These are phyloP conservation scores for Agapornis canus DNA, from an alignment of 2,797 vertebrate species.

Conservation along the genomic window DNA sequence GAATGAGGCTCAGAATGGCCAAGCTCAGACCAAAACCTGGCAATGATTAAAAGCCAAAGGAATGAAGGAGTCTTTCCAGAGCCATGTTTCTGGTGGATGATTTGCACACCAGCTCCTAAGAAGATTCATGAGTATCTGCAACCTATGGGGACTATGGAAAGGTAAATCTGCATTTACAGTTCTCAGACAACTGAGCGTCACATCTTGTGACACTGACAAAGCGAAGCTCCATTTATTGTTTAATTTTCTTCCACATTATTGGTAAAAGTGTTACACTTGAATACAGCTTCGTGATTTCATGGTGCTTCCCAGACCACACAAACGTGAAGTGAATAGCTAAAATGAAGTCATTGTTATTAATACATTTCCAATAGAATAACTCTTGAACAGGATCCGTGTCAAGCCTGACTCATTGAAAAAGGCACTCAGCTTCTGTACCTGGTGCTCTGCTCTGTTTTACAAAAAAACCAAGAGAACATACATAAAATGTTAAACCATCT, in stretches of 20 bases:
- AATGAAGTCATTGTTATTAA: neutral
- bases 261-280: neutral
- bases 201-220: neutral
- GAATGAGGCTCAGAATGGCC: neutral
- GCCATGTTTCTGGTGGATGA: neutral
- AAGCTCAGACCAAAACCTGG: neutral
- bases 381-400: neutral
- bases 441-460: neutral
- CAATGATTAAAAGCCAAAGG: neutral
- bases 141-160: neutral
- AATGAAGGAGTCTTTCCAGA: neutral
- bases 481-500: neutral
- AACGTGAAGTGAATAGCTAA: neutral
- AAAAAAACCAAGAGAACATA: neutral
- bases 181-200: neutral
- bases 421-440: neutral
- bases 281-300: neutral
- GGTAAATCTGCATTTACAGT: neutral
- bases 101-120: neutral
- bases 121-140: neutral
- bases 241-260: neutral
- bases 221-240: neutral
- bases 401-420: neutral
- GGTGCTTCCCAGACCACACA: neutral
- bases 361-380: neutral